Evolutionary conservation across 1,140 invertebrate species (phyloP), one percentile per base, ranked within the genome.

Genomic region (Pygmarrhopalites habei): DNA sequence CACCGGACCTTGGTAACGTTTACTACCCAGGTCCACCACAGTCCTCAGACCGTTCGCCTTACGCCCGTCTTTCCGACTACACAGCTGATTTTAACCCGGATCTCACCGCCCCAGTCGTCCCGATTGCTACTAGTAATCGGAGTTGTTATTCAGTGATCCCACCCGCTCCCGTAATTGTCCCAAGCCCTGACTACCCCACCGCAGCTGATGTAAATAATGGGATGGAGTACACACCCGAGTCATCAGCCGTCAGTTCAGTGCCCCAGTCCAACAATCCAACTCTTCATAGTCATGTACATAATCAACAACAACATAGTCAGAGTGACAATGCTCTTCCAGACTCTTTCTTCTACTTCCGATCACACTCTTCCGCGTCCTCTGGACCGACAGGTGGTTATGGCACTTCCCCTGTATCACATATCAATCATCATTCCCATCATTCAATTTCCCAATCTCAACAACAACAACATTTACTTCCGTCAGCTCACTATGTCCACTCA

Each of bases 61-160:
- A 58, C 47, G 65, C 19, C 73, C 75, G 55, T 32, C 51, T 57
- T 10, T 17, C 53, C 1, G 61, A 63, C 21, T 63, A 63, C 30
- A 15, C 29, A 2, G 61, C 49, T 7, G 49, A 52, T 10, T 52
- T 52, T 26, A 52, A 63, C 15, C 55, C 55, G 14, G 61, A 62
- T 26, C 46, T 30, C 15, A 30, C 26, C 5, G 41, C 19, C 7
- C 15, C 39, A 21, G 14, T 19, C 21, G 2, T 25, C 46, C 7
- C 46, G 2, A 26, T 39, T 59, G 32, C 21, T 30, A 35, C 10
- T 23, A 44, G 14, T 35, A 23, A 59, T 28, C 39, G 2, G 23
- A 26, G 43, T 21, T 57, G 32, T 30, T 59, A 55, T 39, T 23
- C 60, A 39, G 55, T 66, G 39, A 49, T 66, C 64, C 57, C 30